These are phyloP conservation scores for Monomorium pharaonis DNA, from an alignment of 1,140 invertebrate species.

Conservation along the genomic window DNA sequence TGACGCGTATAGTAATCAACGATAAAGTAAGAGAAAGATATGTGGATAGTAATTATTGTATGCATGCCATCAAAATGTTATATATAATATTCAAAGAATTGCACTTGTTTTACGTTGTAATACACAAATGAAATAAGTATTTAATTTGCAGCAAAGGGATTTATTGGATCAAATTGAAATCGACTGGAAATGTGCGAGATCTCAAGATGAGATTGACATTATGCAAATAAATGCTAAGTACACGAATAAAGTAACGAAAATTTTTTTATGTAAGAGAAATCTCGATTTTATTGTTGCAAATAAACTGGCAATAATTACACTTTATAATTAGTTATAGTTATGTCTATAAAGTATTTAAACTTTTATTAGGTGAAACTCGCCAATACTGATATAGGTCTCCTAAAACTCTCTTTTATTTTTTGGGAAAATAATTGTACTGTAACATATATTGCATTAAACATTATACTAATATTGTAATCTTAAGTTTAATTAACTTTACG, in stretches of 20 bases:
- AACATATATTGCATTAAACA: no score
- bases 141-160: slow-evolving; percentile 26
- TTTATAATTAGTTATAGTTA: neutral
- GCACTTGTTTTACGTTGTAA: neutral
- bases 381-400: no score
- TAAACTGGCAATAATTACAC: neutral
- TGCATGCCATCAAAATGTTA: neutral
- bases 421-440: no score
- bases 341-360: neutral
- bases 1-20: neutral
- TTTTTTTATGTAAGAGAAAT: slow-evolving; percentile 9
- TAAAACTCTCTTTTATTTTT: no score
- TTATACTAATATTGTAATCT: no score
- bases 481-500: neutral
- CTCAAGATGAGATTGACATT: slow-evolving; percentile 32
- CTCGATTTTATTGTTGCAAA: neutral
- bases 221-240: neutral
- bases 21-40: slow-evolving; percentile 28
- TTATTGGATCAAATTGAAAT: slow-evolving; percentile 23
- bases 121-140: neutral
- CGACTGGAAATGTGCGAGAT: neutral
- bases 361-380: neutral
- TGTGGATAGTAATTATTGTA: neutral
- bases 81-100: neutral
- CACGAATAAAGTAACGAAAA: neutral